phyloP scores from a whole-genome alignment of 2,113 vertebrate species.

The Anolis sagrei region DNA sequence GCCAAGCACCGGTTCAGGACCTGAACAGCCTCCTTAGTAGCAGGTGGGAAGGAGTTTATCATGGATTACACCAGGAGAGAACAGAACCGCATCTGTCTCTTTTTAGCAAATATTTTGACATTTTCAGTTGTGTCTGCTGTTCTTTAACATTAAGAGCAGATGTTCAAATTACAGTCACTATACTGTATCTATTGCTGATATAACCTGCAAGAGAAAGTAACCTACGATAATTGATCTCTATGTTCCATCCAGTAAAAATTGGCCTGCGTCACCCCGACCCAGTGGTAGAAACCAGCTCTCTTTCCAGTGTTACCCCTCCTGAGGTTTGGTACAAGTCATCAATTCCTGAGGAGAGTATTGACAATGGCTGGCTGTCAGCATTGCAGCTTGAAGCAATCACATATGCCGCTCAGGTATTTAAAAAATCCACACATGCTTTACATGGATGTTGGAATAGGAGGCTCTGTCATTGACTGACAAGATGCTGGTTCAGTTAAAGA shows the following conservation, averaged over 20 bases:
- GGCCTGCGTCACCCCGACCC: slow-evolving; percentile 95
- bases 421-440: slow-evolving; percentile 1
- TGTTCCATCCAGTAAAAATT: slow-evolving; percentile 84
- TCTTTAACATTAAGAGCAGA: neutral
- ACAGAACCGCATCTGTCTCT: neutral
- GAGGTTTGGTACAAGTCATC: slow-evolving; percentile 96
- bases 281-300: slow-evolving; percentile 96
- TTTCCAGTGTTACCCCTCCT: slow-evolving; percentile 95
- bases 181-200: neutral
- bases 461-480: neutral
- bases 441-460: neutral
- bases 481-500: neutral
- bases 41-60: too few species aligned
- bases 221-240: slow-evolving; percentile 5
- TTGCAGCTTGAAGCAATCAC: slow-evolving; percentile 97
- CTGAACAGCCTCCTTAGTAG: too few species aligned
- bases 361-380: slow-evolving; percentile 93
- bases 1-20: too few species aligned
- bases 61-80: neutral
- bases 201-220: slow-evolving; percentile 16
- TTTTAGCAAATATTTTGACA: neutral
- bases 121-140: neutral
- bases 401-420: slow-evolving; percentile 91
- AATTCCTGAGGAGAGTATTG: slow-evolving; percentile 94
- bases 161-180: neutral